Conservation (phyloP, 2,113 vertebrate species). For the Rhabdornis inornatus region DNA sequence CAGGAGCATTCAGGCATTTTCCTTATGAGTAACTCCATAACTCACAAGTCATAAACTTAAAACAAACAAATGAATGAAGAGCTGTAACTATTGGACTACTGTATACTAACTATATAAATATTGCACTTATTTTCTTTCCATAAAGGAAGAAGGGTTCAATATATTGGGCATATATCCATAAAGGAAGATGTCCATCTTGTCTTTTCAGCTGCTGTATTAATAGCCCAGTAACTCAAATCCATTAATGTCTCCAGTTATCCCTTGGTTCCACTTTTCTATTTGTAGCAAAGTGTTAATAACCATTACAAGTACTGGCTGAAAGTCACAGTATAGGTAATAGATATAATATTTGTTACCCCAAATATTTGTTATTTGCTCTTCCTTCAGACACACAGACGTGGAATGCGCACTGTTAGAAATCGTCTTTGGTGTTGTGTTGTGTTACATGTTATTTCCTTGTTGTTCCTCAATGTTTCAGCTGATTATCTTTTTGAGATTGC, state of each 20-base stretch:
- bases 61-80: not conserved
- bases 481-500: constrained; percentile 38
- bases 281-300: not conserved
- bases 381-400: not conserved
- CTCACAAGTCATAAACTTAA: not conserved
- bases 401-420: not conserved
- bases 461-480: constrained; percentile 16
- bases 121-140: not conserved
- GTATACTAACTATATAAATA: not conserved
- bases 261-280: not conserved
- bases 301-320: not conserved
- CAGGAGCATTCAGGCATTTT: not conserved
- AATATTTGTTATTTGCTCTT: not conserved
- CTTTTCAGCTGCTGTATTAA: not conserved
- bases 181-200: not conserved
- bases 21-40: not conserved
- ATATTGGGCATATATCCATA: not conserved
- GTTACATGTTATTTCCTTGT: constrained; percentile 27
- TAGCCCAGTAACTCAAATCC: not conserved
- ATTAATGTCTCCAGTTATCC: not conserved
- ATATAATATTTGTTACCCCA: not conserved
- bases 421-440: constrained; percentile 28
- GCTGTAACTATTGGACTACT: not conserved
- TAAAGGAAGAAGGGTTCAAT: not conserved
- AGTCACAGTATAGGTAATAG: not conserved